Percentiles rank a stretch among this genome's conserved stretches.
Conservation (phyloP, 2,113 vertebrate species). For the Nothobranchius kuhntae region DNA sequence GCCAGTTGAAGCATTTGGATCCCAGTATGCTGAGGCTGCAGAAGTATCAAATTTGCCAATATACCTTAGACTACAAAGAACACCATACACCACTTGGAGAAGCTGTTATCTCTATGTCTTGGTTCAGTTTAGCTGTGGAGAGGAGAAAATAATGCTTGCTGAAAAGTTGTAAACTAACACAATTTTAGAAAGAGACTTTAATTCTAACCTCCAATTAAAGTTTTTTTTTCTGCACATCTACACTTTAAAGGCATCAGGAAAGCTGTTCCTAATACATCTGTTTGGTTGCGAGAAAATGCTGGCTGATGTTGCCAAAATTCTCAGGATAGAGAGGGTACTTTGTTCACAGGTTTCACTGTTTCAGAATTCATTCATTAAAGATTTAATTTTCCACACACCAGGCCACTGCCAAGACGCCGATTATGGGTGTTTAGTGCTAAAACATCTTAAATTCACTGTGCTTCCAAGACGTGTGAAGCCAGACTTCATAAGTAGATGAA, state of each 20-base stretch:
- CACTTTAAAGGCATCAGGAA: background rate
- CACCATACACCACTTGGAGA: slow-evolving; percentile 43
- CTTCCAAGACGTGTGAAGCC: slow-evolving; percentile 1
- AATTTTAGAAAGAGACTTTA: background rate
- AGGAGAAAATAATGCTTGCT: slow-evolving; percentile 12
- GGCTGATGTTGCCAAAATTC: slow-evolving; percentile 3
- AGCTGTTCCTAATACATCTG: background rate
- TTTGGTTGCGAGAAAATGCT: slow-evolving; percentile 4
- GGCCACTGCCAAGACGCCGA: background rate
- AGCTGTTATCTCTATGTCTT: slow-evolving; percentile 32
- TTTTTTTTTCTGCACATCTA: background rate
- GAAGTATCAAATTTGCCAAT: slow-evolving; percentile 43
- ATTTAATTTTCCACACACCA: slow-evolving; percentile 1
- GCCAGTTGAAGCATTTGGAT: slow-evolving; percentile 30
- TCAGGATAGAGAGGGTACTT: slow-evolving; percentile 13
- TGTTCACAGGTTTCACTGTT: background rate
- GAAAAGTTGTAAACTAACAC: background rate
- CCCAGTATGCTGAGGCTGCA: slow-evolving; percentile 42
- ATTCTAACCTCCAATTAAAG: no score
- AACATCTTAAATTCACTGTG: background rate
- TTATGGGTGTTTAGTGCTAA: background rate
- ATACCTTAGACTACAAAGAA: slow-evolving; percentile 39
- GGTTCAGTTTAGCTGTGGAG: background rate
- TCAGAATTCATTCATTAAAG: slow-evolving; percentile 4
- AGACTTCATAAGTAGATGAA: background rate